These are phyloP conservation scores for Chrosomus eos DNA, from an alignment of 2,797 vertebrate species.

Conservation along the genomic window DNA sequence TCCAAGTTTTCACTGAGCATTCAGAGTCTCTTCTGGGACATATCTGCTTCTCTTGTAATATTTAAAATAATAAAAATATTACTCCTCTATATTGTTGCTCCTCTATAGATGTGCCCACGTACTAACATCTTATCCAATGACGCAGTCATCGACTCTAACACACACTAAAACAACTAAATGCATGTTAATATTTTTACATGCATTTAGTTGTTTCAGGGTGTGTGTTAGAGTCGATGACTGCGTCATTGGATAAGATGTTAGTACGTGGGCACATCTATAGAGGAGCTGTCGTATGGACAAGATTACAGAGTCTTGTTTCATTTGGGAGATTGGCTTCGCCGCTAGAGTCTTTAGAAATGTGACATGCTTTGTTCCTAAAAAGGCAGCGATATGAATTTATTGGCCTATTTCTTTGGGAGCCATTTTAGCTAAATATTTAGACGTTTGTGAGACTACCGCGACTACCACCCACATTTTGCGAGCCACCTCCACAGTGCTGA, in stretches of 20 bases:
- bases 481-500: slow-evolving; percentile 34
- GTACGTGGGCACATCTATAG: background rate
- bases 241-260: slow-evolving; percentile 19
- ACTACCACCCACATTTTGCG: slow-evolving; percentile 50
- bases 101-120: too few species aligned
- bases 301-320: background rate
- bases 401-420: slow-evolving; percentile 14
- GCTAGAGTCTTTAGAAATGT: slow-evolving; percentile 6
- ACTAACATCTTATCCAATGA: too few species aligned
- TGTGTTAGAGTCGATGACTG: background rate
- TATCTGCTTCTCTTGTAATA: background rate
- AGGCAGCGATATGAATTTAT: background rate
- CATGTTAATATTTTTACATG: background rate
- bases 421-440: slow-evolving; percentile 21
- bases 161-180: too few species aligned
- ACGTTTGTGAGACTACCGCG: slow-evolving; percentile 9
- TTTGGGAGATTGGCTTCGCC: background rate
- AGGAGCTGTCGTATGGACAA: background rate
- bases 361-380: background rate
- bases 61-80: too few species aligned
- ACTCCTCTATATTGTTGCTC: too few species aligned
- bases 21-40: background rate
- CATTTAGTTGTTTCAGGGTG: slow-evolving; percentile 5
- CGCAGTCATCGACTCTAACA: too few species aligned
- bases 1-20: background rate